phyloP scores from a whole-genome alignment of 1,140 invertebrate species.

The Sitobion miscanthi region DNA sequence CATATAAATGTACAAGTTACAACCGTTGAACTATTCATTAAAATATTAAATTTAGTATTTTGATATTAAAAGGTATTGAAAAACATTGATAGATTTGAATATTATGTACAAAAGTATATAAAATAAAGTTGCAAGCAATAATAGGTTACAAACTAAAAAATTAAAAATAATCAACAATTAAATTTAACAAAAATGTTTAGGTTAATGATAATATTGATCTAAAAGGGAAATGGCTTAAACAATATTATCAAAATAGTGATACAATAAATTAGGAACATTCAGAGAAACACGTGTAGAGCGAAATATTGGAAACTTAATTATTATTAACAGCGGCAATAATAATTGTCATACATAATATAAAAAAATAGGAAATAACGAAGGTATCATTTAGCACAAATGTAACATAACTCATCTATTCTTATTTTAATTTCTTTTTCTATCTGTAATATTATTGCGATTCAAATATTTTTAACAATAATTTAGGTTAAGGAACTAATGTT shows the following conservation, averaged over 20 bases:
- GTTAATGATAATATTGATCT: constrained; percentile 39
- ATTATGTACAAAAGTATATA: constrained; percentile 38
- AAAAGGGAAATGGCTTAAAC: constrained; percentile 13
- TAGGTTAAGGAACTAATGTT: constrained; percentile 13
- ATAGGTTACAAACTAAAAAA: constrained; percentile 15
- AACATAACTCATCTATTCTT: background rate
- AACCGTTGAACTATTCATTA: background rate
- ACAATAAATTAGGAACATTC: constrained; percentile 51
- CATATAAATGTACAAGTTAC: constrained; percentile 4
- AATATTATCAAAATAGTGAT: constrained; percentile 41
- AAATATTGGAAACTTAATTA: constrained; percentile 17
- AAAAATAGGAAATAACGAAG: constrained; percentile 29
- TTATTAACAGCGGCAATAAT: constrained; percentile 12
- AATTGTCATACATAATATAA: constrained; percentile 12
- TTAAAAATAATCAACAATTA: constrained; percentile 44
- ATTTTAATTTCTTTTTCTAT: background rate
- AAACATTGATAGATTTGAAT: background rate
- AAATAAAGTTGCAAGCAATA: constrained; percentile 16
- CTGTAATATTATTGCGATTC: background rate
- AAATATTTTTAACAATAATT: background rate
- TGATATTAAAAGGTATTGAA: background rate
- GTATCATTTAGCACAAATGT: constrained; percentile 12
- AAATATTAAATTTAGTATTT: background rate
- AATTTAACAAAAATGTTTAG: constrained; percentile 27
- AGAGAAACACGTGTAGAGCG: constrained; percentile 29